Evolutionary conservation across 2,113 vertebrate species (phyloP), one percentile per base, ranked within the genome.

Genomic region (Rhabdomys dilectus): DNA sequence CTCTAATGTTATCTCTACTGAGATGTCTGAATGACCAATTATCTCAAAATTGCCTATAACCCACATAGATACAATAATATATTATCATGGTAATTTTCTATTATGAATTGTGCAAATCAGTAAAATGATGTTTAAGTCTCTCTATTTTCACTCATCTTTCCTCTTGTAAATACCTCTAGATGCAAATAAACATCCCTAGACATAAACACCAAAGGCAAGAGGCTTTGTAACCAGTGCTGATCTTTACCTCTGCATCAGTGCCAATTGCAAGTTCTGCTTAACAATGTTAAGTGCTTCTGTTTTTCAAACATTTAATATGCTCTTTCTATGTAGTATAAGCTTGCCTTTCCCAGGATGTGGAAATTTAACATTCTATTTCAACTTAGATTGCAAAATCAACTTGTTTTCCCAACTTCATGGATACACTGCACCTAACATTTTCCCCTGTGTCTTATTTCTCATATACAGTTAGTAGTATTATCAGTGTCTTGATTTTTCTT

Each of bases 31-130:
- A 95, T 97, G 96, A 95, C 82, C 88, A 93, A 96, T 97, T 97
- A 97, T 96, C 92, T 97, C 93, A 92, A 97, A 97, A 96, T 97
- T 96, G 93, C 86, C 96, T 95, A 93, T 96, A 97, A 92, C 77
- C 77, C 68, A 97, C 92, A 96, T 91, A 96, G 84, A 97, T 68
- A 97, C 82, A 97, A 95, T 97, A 82, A 95, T 89, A 96, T 60
- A 62, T 91, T 93, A 97, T 95, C 91, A 97, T 81, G 96, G 86
- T 91, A 95, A 97, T 97, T 97, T 96, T 96, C 77, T 70, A 70
- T 84, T 96, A 88, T 85, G 82, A 86, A 95, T 78, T 96, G 81
- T 95, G 93, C 39, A 93, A 75, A 95, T 97, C 80, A 91, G 77
- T 88, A 95, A 96, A 87, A 96, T 96, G 45, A 89, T 85, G 87